Percentiles rank a stretch among this genome's conserved stretches.
phyloP scores from a whole-genome alignment of 2,888 invertebrate species.

The Schizotus pectinicornis region DNA sequence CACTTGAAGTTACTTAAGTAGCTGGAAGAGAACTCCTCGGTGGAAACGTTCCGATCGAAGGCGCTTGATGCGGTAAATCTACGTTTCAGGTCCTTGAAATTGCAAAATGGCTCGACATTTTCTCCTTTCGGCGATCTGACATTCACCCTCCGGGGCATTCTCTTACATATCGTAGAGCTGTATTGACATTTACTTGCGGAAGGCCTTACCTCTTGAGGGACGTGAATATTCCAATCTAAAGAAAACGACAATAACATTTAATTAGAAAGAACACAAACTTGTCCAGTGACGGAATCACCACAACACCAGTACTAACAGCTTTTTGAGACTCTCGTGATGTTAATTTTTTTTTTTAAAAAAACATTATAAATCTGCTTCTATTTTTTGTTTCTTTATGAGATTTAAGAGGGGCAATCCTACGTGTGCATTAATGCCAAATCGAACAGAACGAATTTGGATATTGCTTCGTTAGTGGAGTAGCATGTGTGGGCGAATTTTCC shows the following conservation, averaged over 20 bases:
- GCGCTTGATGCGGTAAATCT: conserved; percentile 50
- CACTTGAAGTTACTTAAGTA: conserved; percentile 13
- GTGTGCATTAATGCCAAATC: too few relatives aligned
- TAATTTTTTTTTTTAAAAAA: too few relatives aligned
- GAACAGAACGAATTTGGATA: too few relatives aligned
- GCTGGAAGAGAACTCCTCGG: conserved; percentile 9
- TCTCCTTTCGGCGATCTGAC: conserved; percentile 52
- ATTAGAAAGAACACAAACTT: background rate
- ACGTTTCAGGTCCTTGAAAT: conserved; percentile 45
- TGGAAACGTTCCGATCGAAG: conserved; percentile 23
- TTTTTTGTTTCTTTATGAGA: too few relatives aligned
- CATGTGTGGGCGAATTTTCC: too few relatives aligned
- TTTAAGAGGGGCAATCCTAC: too few relatives aligned
- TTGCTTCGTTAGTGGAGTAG: too few relatives aligned
- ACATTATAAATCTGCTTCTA: too few relatives aligned
- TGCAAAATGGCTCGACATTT: conserved; percentile 54
- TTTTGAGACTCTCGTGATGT: too few relatives aligned
- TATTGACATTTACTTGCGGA: conserved; percentile 36
- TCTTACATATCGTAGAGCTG: conserved; percentile 32
- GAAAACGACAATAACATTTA: conserved; percentile 6
- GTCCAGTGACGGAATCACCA: too few relatives aligned
- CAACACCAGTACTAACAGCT: too few relatives aligned
- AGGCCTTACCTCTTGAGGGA: background rate
- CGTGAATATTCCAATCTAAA: background rate
- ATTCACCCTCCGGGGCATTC: conserved; percentile 43